Base-by-base conservation (phyloP, 37 sponge, comb jelly and placozoan genomes). In the Lycopodina hypogea region DNA sequence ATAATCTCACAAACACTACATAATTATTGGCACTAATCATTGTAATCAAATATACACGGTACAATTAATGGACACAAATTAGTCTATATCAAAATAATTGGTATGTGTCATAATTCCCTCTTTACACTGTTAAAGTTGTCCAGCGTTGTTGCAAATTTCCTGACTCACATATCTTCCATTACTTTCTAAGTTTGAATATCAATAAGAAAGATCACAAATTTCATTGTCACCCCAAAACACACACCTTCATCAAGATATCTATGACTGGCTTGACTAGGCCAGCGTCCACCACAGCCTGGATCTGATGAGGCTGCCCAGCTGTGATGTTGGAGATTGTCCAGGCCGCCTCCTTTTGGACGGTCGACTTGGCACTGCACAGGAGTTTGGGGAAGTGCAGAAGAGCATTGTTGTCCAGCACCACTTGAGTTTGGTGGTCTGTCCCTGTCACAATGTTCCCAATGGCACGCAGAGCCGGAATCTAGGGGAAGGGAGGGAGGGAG, bases 271-370 rank as follows among this genome's bases (percentile, higher is more conserved):
- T 93, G 22, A 97, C 48, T 2, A 97, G 89, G 0, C 83, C 83
- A 56, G 88, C 83, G 66, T 95, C 91, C 24, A 95, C 80, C 41
- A 95, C 93, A 53, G 86, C 78, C 83, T 94, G 90, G 39, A 94
- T 94, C 74, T 97, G 95, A 32, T 67, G 32, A 9, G 85, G 78
- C 22, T 89, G 92, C 0, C 99, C 99, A 17, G 96, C 99, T 28
- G 99, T 96, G 80, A 99, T 95, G 84, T 99, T 99, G 78, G 99
- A 99, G 39, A 99, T 78, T 40, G 96, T 93, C 99, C 99, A 99
- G 28, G 96, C 99, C 11, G 96, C 92, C 61, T 99, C 99, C 93
- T 97, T 97, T 81, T 97, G 95, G 40, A 97, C 90, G 80, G 86
- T 97, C 39, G 91, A 58, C 56, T 87, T 85, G 18, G 78, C 71